A percentile compares a stretch with the other conserved stretches of the same genome.
phyloP scores from a whole-genome alignment of 1,140 invertebrate genomes.

The Gyrodactylus bullatarudis region DNA sequence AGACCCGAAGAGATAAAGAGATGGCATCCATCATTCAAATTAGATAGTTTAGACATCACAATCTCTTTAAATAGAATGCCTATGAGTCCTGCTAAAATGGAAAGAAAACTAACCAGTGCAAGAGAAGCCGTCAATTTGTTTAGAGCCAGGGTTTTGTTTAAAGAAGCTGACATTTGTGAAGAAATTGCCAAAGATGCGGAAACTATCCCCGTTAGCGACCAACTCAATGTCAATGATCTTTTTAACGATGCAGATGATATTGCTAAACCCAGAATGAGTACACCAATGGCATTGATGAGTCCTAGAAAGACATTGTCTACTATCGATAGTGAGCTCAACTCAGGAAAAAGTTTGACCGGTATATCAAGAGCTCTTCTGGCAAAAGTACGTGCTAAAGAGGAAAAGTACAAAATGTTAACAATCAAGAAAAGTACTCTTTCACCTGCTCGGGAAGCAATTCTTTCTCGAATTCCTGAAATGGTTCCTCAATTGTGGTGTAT shows the following conservation, averaged over 20 bases:
- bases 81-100: background rate
- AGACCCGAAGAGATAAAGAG: background rate
- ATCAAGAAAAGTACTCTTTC: background rate
- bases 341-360: background rate
- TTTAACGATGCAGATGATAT: background rate
- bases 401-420: background rate
- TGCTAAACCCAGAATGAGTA: background rate
- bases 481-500: background rate
- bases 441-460: background rate
- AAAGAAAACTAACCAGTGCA: background rate
- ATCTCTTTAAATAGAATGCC: background rate
- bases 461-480: background rate
- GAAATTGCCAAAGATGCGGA: background rate
- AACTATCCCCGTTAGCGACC: background rate
- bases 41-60: background rate
- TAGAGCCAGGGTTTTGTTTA: background rate
- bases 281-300: background rate
- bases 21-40: background rate
- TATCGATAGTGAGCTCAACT: background rate
- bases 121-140: background rate
- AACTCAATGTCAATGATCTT: background rate
- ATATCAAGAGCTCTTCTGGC: background rate
- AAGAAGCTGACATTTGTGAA: background rate
- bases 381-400: background rate
- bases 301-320: background rate